Evolutionary conservation across 2,113 vertebrate genomes (phyloP).

Genomic region (Gymnarchus niloticus): DNA sequence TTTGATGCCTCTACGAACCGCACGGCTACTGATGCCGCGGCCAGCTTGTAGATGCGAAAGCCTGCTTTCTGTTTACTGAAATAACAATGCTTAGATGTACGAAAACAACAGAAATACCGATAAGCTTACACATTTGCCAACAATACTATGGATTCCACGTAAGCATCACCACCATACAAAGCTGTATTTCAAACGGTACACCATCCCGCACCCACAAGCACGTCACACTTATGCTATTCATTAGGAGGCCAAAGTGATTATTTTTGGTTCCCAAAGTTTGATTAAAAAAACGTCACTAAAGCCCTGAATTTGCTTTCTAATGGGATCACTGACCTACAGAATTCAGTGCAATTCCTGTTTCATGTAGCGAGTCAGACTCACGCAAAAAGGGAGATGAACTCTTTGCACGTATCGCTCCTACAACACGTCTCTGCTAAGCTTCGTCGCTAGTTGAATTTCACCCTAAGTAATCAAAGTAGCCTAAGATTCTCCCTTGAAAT

Average conservation of each 20-base stretch:
- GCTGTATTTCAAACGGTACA: conserved; percentile 55
- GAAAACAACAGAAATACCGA: conserved; percentile 54
- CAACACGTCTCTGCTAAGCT: conserved; percentile 55
- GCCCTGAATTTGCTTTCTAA: conserved; percentile 78
- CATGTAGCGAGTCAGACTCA: conserved; percentile 64
- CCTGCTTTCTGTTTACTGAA: conserved; percentile 95
- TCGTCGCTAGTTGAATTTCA: conserved; percentile 41
- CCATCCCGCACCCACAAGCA: conserved; percentile 55
- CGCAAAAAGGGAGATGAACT: conserved; percentile 55
- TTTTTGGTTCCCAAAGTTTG: conserved; percentile 70
- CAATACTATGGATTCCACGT: conserved; percentile 75
- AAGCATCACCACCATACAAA: conserved; percentile 67
- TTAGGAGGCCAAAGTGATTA: conserved; percentile 63
- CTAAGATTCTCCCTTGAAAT: conserved; percentile 82
- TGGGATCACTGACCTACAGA: conserved; percentile 88
- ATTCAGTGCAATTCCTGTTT: conserved; percentile 84
- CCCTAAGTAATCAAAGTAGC: conserved; percentile 52
- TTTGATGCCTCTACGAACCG: conserved; percentile 72
- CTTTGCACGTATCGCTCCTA: conserved; percentile 79
- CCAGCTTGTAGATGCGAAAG: conserved; percentile 68
- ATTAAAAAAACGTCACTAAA: conserved; percentile 56
- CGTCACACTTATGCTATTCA: conserved; percentile 61
- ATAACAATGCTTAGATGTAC: conserved; percentile 73
- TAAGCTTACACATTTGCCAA: conserved; percentile 70
- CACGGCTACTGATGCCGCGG: conserved; percentile 47